A percentile compares a stretch with the other conserved stretches of the same genome.
Evolutionary conservation across 2,797 vertebrate species (phyloP).

Genomic region (Natrix natrix): DNA sequence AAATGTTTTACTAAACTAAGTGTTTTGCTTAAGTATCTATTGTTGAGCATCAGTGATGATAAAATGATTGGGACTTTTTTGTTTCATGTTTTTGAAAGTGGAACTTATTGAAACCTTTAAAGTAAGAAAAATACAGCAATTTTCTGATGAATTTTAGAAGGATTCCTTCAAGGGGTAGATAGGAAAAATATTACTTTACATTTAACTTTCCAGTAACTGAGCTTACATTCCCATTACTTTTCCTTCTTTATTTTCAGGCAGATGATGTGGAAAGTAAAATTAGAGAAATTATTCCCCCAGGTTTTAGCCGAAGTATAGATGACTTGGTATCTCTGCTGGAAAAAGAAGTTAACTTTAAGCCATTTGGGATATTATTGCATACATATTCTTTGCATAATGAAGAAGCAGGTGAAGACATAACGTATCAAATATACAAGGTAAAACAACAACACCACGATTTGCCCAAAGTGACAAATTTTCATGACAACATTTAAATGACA

Average conservation of each 20-base stretch:
- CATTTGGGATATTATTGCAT: constrained; percentile 90
- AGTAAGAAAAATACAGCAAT: background rate
- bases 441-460: constrained; percentile 37
- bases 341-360: constrained; percentile 94
- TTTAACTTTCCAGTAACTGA: background rate
- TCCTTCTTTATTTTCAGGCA: constrained; percentile 71
- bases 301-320: constrained; percentile 89
- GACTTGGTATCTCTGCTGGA: constrained; percentile 93
- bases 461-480: constrained; percentile 15
- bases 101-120: background rate
- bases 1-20: background rate
- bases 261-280: constrained; percentile 95
- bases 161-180: constrained; percentile 12
- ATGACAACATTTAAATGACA: constrained; percentile 19
- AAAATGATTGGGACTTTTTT: background rate
- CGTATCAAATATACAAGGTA: constrained; percentile 95
- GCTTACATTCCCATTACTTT: constrained; percentile 36
- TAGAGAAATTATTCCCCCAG: constrained; percentile 88
- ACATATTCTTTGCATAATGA: constrained; percentile 88
- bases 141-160: background rate
- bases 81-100: background rate
- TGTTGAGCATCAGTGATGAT: background rate
- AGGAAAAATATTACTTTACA: background rate
- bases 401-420: constrained; percentile 87
- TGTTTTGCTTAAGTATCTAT: background rate